Base-by-base conservation (phyloP, 2,797 vertebrate species). In the Hydrophis major region DNA sequence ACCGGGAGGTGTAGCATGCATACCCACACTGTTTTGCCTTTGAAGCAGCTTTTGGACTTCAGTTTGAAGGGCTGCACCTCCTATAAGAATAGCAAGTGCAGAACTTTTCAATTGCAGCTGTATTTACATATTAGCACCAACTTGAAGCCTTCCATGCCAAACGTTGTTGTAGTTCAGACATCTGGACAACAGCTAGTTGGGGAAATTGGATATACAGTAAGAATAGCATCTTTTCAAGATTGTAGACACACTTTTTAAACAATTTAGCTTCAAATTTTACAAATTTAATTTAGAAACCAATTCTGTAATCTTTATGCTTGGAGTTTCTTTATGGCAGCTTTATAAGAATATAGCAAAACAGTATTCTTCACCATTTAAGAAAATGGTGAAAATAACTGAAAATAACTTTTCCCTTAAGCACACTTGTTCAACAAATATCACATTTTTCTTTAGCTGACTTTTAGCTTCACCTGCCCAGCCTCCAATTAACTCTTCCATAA, bases 341-440 rank as follows among this genome's bases (percentile, higher is more conserved):
- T 37, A 86, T 63, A 93, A 83, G 10, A 88, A 87, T 90, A 42
- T 53, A 87, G 2, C 7, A 7, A 59, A 0, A 0, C 28, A 87
- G n/a, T 83, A 92, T 83, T 83, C 86, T 90, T 95, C 74, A 90
- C 88, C 93, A n/a, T 92, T 95, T 93, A 92, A 96, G 61, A n/a
- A 55, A 57, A 32, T 32, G 32, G 32, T 61, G 3, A 63, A 74
- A 95, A 2, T 25, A 93, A 74, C 92, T 61, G 3, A 63, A 74
- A 95, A 2, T 25, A 93, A 74, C 92, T 50, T 32, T 53, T 95
- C 95, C 88, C 90, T 78, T 92, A 93, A 96, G 89, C 86, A 50
- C 89, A 87, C n/a, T 61, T 55, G 69, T 95, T 94, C 25, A 92
- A 95, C 93, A 96, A 4, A 25, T 87, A 37, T 78, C 95, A 63